These are phyloP conservation scores for Cyaniris semiargus DNA, from an alignment of 2,888 invertebrate genomes.

Conservation along the genomic window DNA sequence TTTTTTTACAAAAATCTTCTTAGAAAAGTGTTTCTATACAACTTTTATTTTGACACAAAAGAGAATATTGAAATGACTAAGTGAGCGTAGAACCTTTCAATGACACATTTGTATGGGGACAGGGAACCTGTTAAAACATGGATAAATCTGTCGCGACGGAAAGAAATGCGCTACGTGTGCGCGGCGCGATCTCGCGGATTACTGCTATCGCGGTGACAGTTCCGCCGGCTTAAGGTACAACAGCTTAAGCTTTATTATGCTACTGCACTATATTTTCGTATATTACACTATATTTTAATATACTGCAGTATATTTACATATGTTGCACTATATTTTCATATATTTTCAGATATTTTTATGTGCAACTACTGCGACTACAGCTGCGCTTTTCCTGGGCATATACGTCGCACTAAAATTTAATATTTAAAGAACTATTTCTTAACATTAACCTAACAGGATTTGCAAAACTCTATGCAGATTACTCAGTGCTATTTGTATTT, in stretches of 20 bases:
- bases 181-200: constrained; percentile 40
- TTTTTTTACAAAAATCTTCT: neutral
- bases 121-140: constrained; percentile 1
- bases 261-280: neutral
- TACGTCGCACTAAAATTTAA: no score
- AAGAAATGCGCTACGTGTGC: constrained; percentile 41
- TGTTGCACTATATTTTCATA: no score
- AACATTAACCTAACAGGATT: no score
- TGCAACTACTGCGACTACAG: no score
- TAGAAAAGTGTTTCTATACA: neutral
- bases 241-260: constrained; percentile 17
- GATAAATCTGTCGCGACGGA: constrained; percentile 25
- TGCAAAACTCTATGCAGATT: neutral
- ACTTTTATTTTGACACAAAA: neutral
- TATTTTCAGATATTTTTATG: no score
- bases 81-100: neutral
- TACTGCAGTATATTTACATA: neutral
- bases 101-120: neutral
- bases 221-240: constrained; percentile 25
- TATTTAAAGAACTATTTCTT: no score
- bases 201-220: constrained; percentile 40
- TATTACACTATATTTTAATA: neutral
- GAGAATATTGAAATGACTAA: neutral
- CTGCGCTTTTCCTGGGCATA: no score
- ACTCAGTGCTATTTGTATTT: neutral